Evolutionary conservation across 2,797 vertebrate species (phyloP).

Genomic region (Dermochelys coriacea): DNA sequence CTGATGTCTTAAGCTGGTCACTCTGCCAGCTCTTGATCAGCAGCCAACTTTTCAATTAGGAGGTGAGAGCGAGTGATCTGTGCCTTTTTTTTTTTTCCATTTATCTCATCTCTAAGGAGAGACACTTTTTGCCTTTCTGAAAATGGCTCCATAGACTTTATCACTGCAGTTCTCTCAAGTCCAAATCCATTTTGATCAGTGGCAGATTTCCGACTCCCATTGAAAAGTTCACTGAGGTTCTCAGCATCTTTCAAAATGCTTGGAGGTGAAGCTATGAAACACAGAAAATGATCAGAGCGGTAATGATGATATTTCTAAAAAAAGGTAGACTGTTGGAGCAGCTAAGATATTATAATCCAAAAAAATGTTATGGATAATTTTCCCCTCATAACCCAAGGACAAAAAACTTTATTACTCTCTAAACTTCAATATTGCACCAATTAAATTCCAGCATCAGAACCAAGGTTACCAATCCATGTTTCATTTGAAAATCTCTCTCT

Average conservation of each 20-base stretch:
- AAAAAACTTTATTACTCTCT: conserved; percentile 76
- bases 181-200: conserved; percentile 26
- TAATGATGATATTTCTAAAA: conserved; percentile 14
- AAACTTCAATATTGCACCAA: conserved; percentile 68
- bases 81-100: conserved; percentile 48
- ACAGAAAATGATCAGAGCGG: background rate
- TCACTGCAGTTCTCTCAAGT: background rate
- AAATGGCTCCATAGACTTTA: conserved; percentile 17
- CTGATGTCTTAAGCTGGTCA: conserved; percentile 65
- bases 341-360: conserved; percentile 50
- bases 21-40: conserved; percentile 68
- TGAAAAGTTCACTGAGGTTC: conserved; percentile 29
- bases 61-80: conserved; percentile 71
- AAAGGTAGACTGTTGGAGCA: conserved; percentile 7
- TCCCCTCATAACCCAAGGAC: conserved; percentile 68
- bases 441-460: conserved; percentile 72
- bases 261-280: conserved; percentile 2
- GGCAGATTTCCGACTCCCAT: background rate
- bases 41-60: conserved; percentile 82
- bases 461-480: conserved; percentile 61
- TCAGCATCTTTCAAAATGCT: background rate
- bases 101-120: conserved; percentile 57
- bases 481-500: conserved; percentile 65
- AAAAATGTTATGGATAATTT: conserved; percentile 65
- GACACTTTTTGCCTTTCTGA: conserved; percentile 27